Conservation (phyloP, 2,113 vertebrate species). For the Ceratotherium simum region DNA sequence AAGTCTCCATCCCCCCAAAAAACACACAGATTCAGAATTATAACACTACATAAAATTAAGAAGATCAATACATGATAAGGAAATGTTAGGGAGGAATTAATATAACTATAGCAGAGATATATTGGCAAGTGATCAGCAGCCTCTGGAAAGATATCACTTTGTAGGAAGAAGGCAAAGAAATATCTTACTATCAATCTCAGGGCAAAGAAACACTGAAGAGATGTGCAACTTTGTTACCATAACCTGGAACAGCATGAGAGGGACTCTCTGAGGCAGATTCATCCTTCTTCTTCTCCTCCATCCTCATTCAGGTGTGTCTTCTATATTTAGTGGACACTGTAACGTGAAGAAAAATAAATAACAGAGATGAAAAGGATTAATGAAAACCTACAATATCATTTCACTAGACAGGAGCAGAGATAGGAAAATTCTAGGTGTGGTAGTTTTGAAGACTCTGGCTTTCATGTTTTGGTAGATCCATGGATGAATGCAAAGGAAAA, state of each 20-base stretch:
- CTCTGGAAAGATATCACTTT: background rate
- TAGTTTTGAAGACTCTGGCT: background rate
- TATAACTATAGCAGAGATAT: background rate
- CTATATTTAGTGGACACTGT: background rate
- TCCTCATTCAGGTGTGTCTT: background rate
- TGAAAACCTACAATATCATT: background rate
- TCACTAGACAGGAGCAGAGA: background rate
- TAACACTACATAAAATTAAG: background rate
- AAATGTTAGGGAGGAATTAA: background rate
- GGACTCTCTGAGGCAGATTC: background rate
- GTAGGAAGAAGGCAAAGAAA: background rate
- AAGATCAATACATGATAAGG: background rate
- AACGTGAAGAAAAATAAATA: background rate
- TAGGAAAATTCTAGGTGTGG: background rate
- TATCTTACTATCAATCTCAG: background rate
- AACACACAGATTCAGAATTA: background rate
- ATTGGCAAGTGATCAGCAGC: background rate
- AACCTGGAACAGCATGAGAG: background rate
- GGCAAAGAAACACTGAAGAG: background rate
- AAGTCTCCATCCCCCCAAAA: rapidly evolving
- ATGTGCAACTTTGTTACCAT: background rate
- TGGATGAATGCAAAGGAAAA: background rate
- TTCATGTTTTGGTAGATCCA: background rate
- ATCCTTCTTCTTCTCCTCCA: background rate
- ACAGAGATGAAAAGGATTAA: background rate